These are phyloP conservation scores for Luehdorfia chinensis DNA, from an alignment of 1,140 invertebrate genomes.

Conservation along the genomic window DNA sequence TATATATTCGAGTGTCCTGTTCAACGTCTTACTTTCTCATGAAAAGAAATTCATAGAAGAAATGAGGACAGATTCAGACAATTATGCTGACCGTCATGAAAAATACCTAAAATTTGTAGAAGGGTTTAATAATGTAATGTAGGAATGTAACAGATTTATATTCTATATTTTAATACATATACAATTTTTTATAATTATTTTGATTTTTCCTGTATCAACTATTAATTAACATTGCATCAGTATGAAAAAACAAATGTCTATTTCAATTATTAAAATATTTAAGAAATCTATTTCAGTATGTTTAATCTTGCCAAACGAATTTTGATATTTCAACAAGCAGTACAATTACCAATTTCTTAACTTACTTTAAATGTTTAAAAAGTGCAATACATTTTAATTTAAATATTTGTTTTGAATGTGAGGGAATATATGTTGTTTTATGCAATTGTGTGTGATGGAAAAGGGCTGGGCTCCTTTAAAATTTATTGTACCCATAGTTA, in stretches of 20 bases:
- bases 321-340: too few species aligned
- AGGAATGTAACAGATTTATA: not conserved
- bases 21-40: slow-evolving; percentile 54
- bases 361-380: too few species aligned
- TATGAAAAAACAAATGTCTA: not conserved
- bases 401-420: too few species aligned
- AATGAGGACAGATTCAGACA: slow-evolving; percentile 47
- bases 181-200: not conserved
- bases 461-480: too few species aligned
- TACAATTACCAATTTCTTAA: too few species aligned
- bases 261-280: not conserved
- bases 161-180: not conserved
- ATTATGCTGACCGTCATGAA: slow-evolving; percentile 64
- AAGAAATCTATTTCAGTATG: not conserved
- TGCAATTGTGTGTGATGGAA: too few species aligned
- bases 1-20: slow-evolving; percentile 59
- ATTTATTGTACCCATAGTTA: too few species aligned
- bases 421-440: too few species aligned
- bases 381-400: too few species aligned
- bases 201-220: too few species aligned
- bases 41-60: slow-evolving; percentile 63
- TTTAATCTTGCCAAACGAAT: slow-evolving; percentile 8
- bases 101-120: slow-evolving; percentile 69
- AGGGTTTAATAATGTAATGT: slow-evolving; percentile 56
- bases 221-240: not conserved